phyloP scores from a whole-genome alignment of 2,888 invertebrate species.

The Hyalella azteca region DNA sequence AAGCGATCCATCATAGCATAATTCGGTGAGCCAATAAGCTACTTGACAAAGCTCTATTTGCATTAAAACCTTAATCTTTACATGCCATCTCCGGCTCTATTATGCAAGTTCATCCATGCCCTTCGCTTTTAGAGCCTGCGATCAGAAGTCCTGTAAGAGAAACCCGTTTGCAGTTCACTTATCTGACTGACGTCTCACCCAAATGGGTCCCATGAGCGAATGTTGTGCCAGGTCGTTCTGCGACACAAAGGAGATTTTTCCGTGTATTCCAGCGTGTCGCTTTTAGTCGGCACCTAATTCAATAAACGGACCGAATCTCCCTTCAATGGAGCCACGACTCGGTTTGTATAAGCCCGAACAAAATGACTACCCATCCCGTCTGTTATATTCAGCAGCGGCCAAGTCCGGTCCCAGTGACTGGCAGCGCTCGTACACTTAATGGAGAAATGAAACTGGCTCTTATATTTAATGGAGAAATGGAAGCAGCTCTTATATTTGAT shows the following conservation, averaged over 20 bases:
- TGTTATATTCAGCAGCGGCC: too few species aligned
- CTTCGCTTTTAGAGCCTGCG: neutral
- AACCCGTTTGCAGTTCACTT: neutral
- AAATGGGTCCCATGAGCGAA: neutral
- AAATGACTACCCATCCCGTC: conserved; percentile 15
- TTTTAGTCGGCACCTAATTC: conserved; percentile 20
- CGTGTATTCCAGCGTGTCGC: conserved; percentile 8
- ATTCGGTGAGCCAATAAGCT: neutral
- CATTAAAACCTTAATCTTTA: conserved; percentile 18
- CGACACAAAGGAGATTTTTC: conserved; percentile 3
- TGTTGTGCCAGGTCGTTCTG: neutral
- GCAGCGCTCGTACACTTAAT: too few species aligned
- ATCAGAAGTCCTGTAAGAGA: neutral
- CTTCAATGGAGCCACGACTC: conserved; percentile 14
- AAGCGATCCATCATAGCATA: conserved; percentile 3
- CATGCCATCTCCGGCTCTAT: conserved; percentile 14
- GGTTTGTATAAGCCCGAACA: conserved; percentile 10
- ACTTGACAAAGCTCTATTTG: conserved; percentile 24
- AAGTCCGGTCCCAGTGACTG: too few species aligned
- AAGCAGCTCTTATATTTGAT: conserved; percentile 10
- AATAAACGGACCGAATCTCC: conserved; percentile 18
- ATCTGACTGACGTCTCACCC: neutral
- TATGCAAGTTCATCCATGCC: conserved; percentile 17
- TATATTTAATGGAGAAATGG: too few species aligned
- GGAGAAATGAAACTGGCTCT: too few species aligned